phyloP scores from a whole-genome alignment of 2,113 vertebrate species.

The Chinchilla lanigera region DNA sequence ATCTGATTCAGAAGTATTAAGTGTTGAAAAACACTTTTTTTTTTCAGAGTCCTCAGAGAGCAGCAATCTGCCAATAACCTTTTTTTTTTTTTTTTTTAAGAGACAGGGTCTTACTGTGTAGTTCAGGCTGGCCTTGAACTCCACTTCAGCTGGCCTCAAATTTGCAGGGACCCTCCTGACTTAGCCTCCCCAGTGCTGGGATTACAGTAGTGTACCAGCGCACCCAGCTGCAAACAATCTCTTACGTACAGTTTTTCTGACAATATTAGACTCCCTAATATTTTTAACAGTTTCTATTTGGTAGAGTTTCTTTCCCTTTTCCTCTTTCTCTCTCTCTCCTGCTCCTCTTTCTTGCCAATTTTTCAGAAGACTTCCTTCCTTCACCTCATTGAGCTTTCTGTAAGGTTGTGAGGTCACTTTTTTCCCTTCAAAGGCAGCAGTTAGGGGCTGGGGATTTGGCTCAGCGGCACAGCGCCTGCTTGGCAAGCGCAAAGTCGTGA shows the following conservation, averaged over 20 bases:
- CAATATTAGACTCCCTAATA: not conserved
- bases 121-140: not conserved
- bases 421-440: not conserved
- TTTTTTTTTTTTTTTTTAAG: not conserved
- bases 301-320: not conserved
- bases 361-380: not conserved
- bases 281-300: not conserved
- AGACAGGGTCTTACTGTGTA: not conserved
- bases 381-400: conserved; percentile 33
- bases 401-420: not conserved
- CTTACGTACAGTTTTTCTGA: not conserved
- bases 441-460: too few species aligned
- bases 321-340: not conserved
- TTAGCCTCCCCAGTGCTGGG: not conserved
- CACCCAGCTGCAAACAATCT: not conserved
- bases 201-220: not conserved
- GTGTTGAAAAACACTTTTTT: not conserved
- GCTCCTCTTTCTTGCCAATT: not conserved
- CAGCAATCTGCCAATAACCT: not conserved
- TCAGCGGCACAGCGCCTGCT: too few species aligned
- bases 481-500: too few species aligned
- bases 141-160: too few species aligned
- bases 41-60: conserved; percentile 40
- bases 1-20: conserved; percentile 34
- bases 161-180: not conserved